Conservation (phyloP, 2,797 vertebrate genomes). For the Leucoraja ocellata region DNA sequence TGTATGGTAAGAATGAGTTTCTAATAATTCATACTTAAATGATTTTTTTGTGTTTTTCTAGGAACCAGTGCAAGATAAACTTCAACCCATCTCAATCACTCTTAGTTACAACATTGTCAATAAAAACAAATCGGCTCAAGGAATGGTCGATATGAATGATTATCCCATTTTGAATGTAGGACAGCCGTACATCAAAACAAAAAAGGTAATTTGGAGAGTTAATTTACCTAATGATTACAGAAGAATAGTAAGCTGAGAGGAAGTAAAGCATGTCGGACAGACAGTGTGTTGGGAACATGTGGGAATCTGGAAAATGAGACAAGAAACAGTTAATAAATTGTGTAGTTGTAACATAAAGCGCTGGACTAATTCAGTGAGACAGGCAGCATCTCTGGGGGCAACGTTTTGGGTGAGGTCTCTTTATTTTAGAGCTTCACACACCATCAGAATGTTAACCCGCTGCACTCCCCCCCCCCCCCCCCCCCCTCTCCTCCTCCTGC, state of each 20-base stretch:
- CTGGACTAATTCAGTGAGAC: too few species aligned
- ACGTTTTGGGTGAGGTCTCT: too few species aligned
- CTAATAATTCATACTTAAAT: conserved; percentile 2
- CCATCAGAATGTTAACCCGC: too few species aligned
- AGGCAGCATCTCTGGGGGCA: too few species aligned
- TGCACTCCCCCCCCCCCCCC: too few species aligned
- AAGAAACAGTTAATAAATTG: neutral
- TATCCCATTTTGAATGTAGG: conserved; percentile 76
- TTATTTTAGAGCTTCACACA: too few species aligned
- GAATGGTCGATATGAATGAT: conserved; percentile 48
- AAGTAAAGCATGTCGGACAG: neutral
- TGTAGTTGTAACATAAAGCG: too few species aligned
- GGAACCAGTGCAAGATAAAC: conserved; percentile 73
- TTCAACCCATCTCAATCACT: conserved; percentile 75
- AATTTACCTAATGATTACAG: neutral
- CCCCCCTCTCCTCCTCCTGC: too few species aligned
- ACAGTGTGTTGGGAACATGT: neutral
- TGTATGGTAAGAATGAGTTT: neutral
- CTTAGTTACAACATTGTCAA: conserved; percentile 66
- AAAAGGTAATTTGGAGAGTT: conserved; percentile 50
- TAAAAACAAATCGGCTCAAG: conserved; percentile 51
- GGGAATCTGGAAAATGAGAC: neutral
- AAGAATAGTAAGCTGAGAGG: neutral
- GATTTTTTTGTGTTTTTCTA: conserved; percentile 46
- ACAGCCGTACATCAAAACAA: conserved; percentile 53